phyloP scores from a whole-genome alignment of 2,888 invertebrate species.

The Cetonia aurata region DNA sequence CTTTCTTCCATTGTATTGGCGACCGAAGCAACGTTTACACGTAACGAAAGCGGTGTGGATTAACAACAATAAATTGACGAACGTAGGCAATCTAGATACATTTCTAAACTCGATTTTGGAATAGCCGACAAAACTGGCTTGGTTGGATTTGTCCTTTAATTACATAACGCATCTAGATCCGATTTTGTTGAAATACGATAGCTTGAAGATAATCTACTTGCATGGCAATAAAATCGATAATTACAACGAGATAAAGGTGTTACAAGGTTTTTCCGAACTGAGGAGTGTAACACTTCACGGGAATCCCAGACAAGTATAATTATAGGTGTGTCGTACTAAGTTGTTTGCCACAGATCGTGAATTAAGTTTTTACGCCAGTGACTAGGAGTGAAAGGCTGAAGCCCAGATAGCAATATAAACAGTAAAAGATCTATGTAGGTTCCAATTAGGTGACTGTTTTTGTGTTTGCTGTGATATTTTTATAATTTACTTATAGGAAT shows the following conservation, averaged over 20 bases:
- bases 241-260: slow-evolving; percentile 68
- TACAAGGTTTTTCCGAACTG: slow-evolving; percentile 65
- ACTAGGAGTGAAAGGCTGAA: too few species aligned
- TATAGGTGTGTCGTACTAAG: slow-evolving; percentile 65
- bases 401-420: too few species aligned
- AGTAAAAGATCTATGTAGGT: too few species aligned
- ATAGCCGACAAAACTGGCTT: slow-evolving; percentile 65
- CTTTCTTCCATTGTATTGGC: too few species aligned
- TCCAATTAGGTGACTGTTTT: too few species aligned
- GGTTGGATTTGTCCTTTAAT: slow-evolving; percentile 71
- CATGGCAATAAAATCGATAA: slow-evolving; percentile 72
- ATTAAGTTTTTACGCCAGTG: too few species aligned
- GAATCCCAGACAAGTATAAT: slow-evolving; percentile 66
- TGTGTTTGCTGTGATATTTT: too few species aligned
- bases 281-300: slow-evolving; percentile 73
- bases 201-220: slow-evolving; percentile 72
- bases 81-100: slow-evolving; percentile 61
- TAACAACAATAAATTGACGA: slow-evolving; percentile 67
- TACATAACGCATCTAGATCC: slow-evolving; percentile 64
- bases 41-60: slow-evolving; percentile 68
- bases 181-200: slow-evolving; percentile 48
- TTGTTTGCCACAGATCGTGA: slow-evolving; percentile 64
- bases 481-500: too few species aligned
- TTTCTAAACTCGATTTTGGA: slow-evolving; percentile 64
- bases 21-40: too few species aligned